Percentiles rank a stretch among this genome's conserved stretches.
Evolutionary conservation across 1,140 invertebrate species (phyloP).

Genomic region (Rhysida immarginata): DNA sequence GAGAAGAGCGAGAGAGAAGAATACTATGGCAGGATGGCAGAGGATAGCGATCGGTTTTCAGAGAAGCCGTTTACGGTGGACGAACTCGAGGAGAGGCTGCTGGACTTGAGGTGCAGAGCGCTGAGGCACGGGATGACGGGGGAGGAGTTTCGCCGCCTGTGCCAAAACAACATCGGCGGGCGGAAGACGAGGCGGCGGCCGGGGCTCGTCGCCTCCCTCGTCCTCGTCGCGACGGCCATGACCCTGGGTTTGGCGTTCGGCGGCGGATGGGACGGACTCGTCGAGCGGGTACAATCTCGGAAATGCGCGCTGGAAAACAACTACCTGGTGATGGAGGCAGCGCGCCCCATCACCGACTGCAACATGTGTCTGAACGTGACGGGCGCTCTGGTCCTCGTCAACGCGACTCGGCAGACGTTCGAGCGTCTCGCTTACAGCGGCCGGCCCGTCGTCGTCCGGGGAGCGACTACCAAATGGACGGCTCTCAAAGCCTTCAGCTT

Average conservation of each 20-base stretch:
- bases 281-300: not conserved
- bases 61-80: not conserved
- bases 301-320: slow-evolving; percentile 47
- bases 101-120: not conserved
- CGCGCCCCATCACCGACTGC: slow-evolving; percentile 64
- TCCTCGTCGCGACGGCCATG: not conserved
- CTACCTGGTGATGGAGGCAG: slow-evolving; percentile 68
- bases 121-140: not conserved
- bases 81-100: not conserved
- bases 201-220: not conserved
- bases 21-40: not conserved
- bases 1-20: not conserved
- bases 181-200: not conserved
- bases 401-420: slow-evolving; percentile 50
- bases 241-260: not conserved
- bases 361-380: slow-evolving; percentile 45
- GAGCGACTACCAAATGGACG: slow-evolving; percentile 56
- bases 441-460: slow-evolving; percentile 61
- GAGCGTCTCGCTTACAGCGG: slow-evolving; percentile 51
- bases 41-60: not conserved
- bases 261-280: not conserved
- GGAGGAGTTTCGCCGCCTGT: not conserved
- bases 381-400: slow-evolving; percentile 40
- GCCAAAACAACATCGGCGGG: not conserved
- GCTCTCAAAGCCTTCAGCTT: slow-evolving; percentile 53